Evolutionary conservation across 2,888 invertebrate species (phyloP).

Genomic region (Tenthredo livida): DNA sequence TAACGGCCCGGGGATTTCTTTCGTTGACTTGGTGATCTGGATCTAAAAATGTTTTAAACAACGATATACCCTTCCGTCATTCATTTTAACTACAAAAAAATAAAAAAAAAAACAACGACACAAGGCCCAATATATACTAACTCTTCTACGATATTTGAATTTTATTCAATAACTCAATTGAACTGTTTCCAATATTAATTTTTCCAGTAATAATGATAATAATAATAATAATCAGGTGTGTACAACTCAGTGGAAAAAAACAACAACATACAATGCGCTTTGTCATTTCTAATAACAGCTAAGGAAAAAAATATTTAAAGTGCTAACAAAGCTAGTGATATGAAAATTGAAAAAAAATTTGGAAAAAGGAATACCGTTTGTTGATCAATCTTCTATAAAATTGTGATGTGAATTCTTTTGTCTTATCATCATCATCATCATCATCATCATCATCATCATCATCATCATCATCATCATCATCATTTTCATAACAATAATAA

Average conservation of each 20-base stretch:
- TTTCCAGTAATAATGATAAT: too few relatives aligned
- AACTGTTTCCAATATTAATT: neutral
- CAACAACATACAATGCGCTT: neutral
- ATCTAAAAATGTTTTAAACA: slow-evolving; percentile 69
- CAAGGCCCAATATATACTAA: slow-evolving; percentile 8
- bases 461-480: too few relatives aligned
- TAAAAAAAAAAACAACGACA: neutral
- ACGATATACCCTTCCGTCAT: slow-evolving; percentile 48
- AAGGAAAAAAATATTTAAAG: neutral
- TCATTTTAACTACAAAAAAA: slow-evolving; percentile 28
- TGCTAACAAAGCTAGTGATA: neutral
- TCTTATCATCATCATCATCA: neutral
- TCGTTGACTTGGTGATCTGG: slow-evolving; percentile 71
- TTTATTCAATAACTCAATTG: neutral
- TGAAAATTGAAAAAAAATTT: neutral
- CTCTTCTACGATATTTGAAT: neutral
- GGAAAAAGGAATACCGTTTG: neutral
- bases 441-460: too few relatives aligned
- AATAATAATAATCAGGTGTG: neutral
- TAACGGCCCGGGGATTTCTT: slow-evolving; percentile 68
- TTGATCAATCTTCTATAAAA: slow-evolving; percentile 26
- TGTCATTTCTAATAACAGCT: slow-evolving; percentile 5
- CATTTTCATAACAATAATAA: slow-evolving; percentile 3
- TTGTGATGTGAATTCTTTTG: neutral
- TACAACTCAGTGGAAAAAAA: neutral